phyloP scores from a whole-genome alignment of 2,888 invertebrate species.

The Dryococelus australis region DNA sequence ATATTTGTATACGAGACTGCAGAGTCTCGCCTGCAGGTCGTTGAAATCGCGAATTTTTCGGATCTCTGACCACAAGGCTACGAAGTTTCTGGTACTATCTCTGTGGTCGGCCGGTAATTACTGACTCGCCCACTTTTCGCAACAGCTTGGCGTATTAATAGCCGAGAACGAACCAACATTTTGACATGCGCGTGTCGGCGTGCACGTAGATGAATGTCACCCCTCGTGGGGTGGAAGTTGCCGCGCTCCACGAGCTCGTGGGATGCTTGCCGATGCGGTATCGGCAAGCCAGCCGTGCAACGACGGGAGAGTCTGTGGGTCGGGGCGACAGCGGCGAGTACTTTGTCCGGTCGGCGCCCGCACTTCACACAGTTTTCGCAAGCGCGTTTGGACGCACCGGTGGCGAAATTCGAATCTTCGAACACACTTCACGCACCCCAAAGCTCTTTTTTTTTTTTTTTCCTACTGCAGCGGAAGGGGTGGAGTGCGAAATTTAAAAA shows the following conservation, averaged over 20 bases:
- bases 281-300: neutral
- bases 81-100: too few relatives aligned
- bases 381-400: neutral
- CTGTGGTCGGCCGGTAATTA: too few relatives aligned
- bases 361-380: constrained; percentile 1
- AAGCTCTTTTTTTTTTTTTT: too few relatives aligned
- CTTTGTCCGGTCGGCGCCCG: neutral
- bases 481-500: neutral
- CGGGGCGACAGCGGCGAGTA: neutral
- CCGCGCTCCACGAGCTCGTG: neutral
- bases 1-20: too few relatives aligned
- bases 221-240: neutral
- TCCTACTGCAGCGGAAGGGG: too few relatives aligned
- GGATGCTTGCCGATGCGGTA: neutral
- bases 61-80: too few relatives aligned
- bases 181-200: neutral
- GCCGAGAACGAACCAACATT: too few relatives aligned
- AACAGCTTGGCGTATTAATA: too few relatives aligned
- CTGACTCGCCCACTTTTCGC: too few relatives aligned
- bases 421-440: neutral
- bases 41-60: too few relatives aligned
- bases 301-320: neutral
- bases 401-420: neutral
- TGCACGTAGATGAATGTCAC: neutral
- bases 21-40: too few relatives aligned